Percentiles rank a stretch among this genome's conserved stretches.
Evolutionary conservation across 2,113 vertebrate species (phyloP).

Genomic region (Perca flavescens): DNA sequence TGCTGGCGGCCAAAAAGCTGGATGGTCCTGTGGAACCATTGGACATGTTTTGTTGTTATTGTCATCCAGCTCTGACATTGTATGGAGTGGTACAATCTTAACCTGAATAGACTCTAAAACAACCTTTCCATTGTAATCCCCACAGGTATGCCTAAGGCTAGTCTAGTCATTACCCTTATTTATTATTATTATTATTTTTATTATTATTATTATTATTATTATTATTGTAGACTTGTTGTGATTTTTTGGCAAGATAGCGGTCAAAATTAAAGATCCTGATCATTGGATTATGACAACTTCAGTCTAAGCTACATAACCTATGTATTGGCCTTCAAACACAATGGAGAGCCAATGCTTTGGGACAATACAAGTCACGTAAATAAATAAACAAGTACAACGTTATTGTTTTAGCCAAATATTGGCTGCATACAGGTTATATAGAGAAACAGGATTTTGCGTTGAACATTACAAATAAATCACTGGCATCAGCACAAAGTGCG

Average conservation of each 20-base stretch:
- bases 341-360: not conserved
- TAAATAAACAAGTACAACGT: not conserved
- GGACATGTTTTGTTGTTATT: not conserved
- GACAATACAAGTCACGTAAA: not conserved
- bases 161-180: not conserved
- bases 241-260: not conserved
- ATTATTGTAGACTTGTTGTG: not conserved
- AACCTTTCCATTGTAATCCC: not conserved
- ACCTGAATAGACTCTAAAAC: not conserved
- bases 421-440: not conserved
- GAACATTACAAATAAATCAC: not conserved
- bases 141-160: not conserved
- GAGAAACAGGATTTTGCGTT: not conserved
- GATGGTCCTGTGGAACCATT: conserved; percentile 47
- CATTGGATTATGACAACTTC: not conserved
- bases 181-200: too few relatives aligned
- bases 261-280: not conserved
- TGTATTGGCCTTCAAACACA: not conserved
- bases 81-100: not conserved
- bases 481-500: not conserved
- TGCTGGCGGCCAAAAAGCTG: not conserved
- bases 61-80: not conserved
- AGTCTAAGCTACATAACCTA: not conserved
- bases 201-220: too few relatives aligned
- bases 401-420: not conserved